These are phyloP conservation scores for Sesamia nonagrioides DNA, from an alignment of 1,140 invertebrate genomes.

Conservation along the genomic window DNA sequence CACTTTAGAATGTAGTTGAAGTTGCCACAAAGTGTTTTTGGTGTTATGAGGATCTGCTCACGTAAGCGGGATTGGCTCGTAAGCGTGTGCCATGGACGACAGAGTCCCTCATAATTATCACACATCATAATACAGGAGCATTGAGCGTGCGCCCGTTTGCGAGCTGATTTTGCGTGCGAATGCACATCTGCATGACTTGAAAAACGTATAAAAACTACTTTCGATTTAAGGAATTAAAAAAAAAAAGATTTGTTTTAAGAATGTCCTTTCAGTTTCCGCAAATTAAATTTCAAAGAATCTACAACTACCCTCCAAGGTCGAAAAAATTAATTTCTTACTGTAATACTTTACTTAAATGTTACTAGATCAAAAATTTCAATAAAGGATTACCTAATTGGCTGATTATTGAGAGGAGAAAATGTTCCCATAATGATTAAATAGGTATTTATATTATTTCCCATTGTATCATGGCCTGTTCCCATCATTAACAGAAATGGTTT, in stretches of 20 bases:
- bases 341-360: constrained; percentile 53
- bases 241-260: neutral
- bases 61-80: too few species aligned
- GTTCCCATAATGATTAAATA: constrained; percentile 59
- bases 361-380: constrained; percentile 59
- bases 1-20: too few species aligned
- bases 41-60: too few species aligned
- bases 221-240: neutral
- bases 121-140: too few species aligned
- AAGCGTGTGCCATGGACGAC: too few species aligned
- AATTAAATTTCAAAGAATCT: neutral
- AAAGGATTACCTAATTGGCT: constrained; percentile 61
- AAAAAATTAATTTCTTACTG: constrained; percentile 18
- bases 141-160: too few species aligned
- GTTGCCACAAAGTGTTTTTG: too few species aligned
- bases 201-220: too few species aligned
- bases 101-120: too few species aligned
- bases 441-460: constrained; percentile 74
- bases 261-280: constrained; percentile 47
- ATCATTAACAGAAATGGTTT: constrained; percentile 61
- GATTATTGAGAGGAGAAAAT: constrained; percentile 56
- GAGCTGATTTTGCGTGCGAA: too few species aligned
- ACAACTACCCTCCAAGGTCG: neutral
- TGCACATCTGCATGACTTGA: too few species aligned
- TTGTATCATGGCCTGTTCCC: constrained; percentile 79